Conservation (phyloP, 2,113 vertebrate genomes). For the Pandion haliaetus region DNA sequence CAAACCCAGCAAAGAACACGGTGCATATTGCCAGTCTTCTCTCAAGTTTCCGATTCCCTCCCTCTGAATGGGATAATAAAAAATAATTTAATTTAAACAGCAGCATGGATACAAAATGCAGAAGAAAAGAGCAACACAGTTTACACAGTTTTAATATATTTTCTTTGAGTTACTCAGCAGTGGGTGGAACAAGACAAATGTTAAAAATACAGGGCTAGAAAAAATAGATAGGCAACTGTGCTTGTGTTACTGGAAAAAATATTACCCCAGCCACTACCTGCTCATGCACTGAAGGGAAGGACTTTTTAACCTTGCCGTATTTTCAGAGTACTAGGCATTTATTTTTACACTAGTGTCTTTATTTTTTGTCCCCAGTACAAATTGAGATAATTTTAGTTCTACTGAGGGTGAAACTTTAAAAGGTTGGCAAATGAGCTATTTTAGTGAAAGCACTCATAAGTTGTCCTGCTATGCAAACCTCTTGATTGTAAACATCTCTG, state of each 20-base stretch:
- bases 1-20: background rate
- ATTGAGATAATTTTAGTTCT: background rate
- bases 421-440: background rate
- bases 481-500: background rate
- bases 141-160: background rate
- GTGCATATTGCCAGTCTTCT: background rate
- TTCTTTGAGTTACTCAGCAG: background rate
- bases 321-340: background rate
- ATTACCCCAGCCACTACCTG: background rate
- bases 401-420: background rate
- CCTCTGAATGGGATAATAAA: background rate
- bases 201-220: background rate
- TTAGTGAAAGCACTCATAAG: background rate
- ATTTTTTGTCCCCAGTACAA: background rate
- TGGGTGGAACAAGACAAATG: background rate
- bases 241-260: background rate
- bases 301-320: background rate
- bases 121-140: background rate
- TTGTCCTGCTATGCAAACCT: background rate
- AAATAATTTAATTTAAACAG: background rate
- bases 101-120: background rate
- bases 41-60: background rate
- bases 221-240: background rate
- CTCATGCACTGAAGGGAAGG: background rate
- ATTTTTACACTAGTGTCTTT: background rate